Conservation (phyloP, 2,888 invertebrate genomes). For the Vanessa cardui region DNA sequence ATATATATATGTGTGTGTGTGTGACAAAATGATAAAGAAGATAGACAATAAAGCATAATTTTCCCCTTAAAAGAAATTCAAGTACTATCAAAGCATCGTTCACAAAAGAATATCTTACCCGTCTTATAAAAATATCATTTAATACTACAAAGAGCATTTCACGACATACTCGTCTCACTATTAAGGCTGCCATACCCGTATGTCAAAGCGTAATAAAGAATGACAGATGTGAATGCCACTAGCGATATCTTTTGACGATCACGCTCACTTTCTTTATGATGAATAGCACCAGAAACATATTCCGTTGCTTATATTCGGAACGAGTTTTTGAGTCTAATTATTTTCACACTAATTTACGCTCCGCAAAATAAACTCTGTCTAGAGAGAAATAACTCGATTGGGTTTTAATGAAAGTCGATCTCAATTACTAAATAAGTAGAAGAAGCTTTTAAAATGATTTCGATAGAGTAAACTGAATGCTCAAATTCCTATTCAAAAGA, state of each 20-base stretch:
- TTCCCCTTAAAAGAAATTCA: not conserved
- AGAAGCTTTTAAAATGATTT: no score
- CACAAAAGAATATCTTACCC: conserved; percentile 13
- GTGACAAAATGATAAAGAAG: not conserved
- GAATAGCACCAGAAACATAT: not conserved
- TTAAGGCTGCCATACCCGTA: conserved; percentile 14
- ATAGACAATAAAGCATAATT: conserved; percentile 5
- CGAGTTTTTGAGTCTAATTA: not conserved
- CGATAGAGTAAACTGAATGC: no score
- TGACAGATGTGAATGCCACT: conserved; percentile 22
- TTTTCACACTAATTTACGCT: not conserved
- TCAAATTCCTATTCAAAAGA: no score
- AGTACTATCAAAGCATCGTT: not conserved
- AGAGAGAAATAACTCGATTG: no score
- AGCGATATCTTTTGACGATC: not conserved
- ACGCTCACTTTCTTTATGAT: conserved; percentile 4
- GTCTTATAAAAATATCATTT: conserved; percentile 9
- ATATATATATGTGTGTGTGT: no score
- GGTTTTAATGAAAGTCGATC: no score
- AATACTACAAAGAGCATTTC: conserved; percentile 3
- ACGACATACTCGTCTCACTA: conserved; percentile 1
- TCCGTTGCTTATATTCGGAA: not conserved
- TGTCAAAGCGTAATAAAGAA: conserved; percentile 35
- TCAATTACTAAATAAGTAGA: no score
- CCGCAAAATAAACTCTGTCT: no score